These are phyloP conservation scores for Drosophila setosimentum DNA, from an alignment of 2,888 invertebrate species.

Conservation along the genomic window DNA sequence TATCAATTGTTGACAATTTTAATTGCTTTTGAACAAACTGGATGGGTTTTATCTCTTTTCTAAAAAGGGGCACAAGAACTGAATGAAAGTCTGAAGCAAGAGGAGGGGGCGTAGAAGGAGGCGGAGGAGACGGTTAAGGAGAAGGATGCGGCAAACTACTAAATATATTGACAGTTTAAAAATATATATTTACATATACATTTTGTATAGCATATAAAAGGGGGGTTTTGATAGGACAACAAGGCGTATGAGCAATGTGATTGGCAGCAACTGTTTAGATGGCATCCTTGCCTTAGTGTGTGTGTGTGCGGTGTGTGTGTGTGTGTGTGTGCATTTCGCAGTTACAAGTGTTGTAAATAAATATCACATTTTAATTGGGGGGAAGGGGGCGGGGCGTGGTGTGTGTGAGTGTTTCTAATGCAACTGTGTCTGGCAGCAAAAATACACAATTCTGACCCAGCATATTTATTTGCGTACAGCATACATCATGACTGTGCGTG, in stretches of 20 bases:
- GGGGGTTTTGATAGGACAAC: slow-evolving; percentile 2
- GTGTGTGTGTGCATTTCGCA: slow-evolving; percentile 55
- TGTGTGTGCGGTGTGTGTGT: slow-evolving; percentile 2
- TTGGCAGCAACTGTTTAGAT: slow-evolving; percentile 23
- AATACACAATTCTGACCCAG: background rate
- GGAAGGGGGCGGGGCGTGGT: too few relatives aligned
- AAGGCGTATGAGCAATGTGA: slow-evolving; percentile 50
- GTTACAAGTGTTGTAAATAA: slow-evolving; percentile 60
- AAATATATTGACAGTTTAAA: slow-evolving; percentile 57
- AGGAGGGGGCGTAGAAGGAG: too few relatives aligned
- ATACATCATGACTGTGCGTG: background rate
- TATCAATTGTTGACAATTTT: slow-evolving; percentile 51
- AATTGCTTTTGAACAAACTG: slow-evolving; percentile 56
- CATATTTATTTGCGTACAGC: background rate
- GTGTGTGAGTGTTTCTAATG: slow-evolving; percentile 17
- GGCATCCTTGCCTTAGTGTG: background rate
- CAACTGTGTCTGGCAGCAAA: background rate
- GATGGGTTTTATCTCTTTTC: background rate
- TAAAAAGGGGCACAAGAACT: background rate
- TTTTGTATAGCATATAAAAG: background rate
- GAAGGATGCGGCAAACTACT: slow-evolving; percentile 4
- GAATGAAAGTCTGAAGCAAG: too few relatives aligned
- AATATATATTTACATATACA: slow-evolving; percentile 35
- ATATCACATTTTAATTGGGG: slow-evolving; percentile 33
- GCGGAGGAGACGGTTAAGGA: too few relatives aligned